phyloP scores from a whole-genome alignment of 2,888 invertebrate species.

The Volucella inanis region DNA sequence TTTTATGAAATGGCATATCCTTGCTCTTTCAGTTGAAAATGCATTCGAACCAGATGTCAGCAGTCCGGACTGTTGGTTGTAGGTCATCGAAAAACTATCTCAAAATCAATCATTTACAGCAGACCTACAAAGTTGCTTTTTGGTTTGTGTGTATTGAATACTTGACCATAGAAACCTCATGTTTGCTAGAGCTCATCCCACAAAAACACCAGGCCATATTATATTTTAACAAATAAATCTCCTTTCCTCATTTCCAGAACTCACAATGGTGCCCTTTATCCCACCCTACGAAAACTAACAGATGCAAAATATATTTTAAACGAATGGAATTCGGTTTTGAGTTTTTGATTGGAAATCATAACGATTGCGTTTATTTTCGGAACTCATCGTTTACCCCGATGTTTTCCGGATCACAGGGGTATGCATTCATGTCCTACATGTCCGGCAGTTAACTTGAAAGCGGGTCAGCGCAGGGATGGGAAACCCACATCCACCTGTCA shows the following conservation, averaged over 20 bases:
- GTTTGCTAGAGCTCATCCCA: not conserved
- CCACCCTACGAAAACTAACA: not conserved
- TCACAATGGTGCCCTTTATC: not conserved
- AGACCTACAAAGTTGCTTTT: slow-evolving; percentile 39
- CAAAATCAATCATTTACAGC: slow-evolving; percentile 67
- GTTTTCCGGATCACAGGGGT: slow-evolving; percentile 60
- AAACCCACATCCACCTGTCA: slow-evolving; percentile 5
- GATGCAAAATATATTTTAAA: slow-evolving; percentile 54
- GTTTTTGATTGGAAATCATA: slow-evolving; percentile 70
- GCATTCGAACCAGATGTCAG: slow-evolving; percentile 26
- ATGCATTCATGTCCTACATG: slow-evolving; percentile 44
- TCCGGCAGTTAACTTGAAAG: slow-evolving; percentile 27
- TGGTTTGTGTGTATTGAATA: not conserved
- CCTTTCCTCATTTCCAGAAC: not conserved
- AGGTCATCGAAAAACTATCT: slow-evolving; percentile 58
- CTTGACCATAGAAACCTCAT: slow-evolving; percentile 20
- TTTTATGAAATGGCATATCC: not conserved
- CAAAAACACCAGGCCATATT: not conserved
- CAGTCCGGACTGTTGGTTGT: slow-evolving; percentile 30
- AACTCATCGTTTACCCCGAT: slow-evolving; percentile 39
- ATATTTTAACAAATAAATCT: not conserved
- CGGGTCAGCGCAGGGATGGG: not conserved
- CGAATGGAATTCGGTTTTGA: slow-evolving; percentile 60
- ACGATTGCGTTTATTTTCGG: slow-evolving; percentile 66
- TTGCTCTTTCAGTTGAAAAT: slow-evolving; percentile 1